Base-by-base conservation (phyloP, 2,797 vertebrate genomes). In the Bradypodion pumilum region DNA sequence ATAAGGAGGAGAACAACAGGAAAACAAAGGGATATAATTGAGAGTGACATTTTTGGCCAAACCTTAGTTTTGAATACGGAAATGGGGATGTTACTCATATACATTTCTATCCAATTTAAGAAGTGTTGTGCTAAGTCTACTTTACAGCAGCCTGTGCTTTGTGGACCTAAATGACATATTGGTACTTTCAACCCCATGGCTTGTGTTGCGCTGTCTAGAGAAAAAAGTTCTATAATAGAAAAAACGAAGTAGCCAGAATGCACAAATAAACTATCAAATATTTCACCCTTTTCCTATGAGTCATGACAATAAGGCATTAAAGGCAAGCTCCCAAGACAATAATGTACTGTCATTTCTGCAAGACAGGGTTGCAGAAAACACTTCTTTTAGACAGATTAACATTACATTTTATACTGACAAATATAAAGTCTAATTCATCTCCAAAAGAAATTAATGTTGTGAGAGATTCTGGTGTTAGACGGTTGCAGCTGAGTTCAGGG, bases 331-430 rank as follows among this genome's bases (percentile, higher is more conserved):
- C 85, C 88, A 82, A 81, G 52, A 87, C 69, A 89, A 81, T 86
- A 10, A 37, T 87, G 87, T 87, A 10, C 42, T 87, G 87, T 87
- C 93, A 93, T 90, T 65, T 82, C 77, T 88, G 42, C 87, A 84
- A 84, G 80, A 90, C 89, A 78, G 1, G 12, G 77, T 89, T 86
- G 87, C 74, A 82, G 29, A 89, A 86, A 88, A 83, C 68, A 89
- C 88, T 88, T 90, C 81, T 90, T 83, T 84, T 25, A 75, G 66
- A 77, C 59, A 70, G 37, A 83, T 10, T 60, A 60, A 75, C 75
- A 85, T 76, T 19, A 86, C 78, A 63, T 49, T 86, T 73, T 82
- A 59, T 7, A 62, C 74, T 78, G 44, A 27, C 27, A 32, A 79
- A 90, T 79, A 29, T 59, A 42, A 88, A 69, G 84, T 74, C 69